Conservation (phyloP, 2,113 vertebrate genomes). For the Rhinolophus sinicus region DNA sequence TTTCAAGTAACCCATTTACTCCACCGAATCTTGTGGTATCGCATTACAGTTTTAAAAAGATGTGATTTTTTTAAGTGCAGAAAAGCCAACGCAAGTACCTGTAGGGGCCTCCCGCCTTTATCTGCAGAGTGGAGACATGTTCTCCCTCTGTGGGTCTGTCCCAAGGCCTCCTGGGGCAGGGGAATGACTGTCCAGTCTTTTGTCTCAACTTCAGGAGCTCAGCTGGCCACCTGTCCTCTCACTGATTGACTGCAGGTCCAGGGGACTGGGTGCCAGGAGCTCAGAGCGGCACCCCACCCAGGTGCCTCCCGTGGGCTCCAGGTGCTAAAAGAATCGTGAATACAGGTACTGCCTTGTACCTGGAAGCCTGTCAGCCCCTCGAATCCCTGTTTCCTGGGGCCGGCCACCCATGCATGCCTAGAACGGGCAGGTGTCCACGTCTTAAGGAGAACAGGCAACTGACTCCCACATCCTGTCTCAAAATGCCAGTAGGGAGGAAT, state of each 20-base stretch:
- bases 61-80: fast-evolving
- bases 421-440: fast-evolving
- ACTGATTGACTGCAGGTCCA: fast-evolving
- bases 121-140: fast-evolving
- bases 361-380: neutral
- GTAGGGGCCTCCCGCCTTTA: fast-evolving
- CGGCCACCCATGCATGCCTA: fast-evolving
- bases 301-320: fast-evolving
- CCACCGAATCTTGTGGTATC: fast-evolving
- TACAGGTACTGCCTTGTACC: neutral
- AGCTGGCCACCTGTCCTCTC: neutral
- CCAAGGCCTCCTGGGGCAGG: neutral
- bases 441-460: fast-evolving
- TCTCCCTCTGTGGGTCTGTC: neutral
- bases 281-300: neutral
- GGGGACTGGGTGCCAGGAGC: neutral
- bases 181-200: neutral
- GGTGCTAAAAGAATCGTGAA: neutral
- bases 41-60: fast-evolving
- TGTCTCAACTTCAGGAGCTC: fast-evolving
- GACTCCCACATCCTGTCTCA: neutral
- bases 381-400: neutral
- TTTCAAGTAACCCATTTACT: neutral
- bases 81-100: fast-evolving
- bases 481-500: neutral